Base-by-base conservation (phyloP, 2,888 invertebrate genomes). In the Xylota sylvarum region DNA sequence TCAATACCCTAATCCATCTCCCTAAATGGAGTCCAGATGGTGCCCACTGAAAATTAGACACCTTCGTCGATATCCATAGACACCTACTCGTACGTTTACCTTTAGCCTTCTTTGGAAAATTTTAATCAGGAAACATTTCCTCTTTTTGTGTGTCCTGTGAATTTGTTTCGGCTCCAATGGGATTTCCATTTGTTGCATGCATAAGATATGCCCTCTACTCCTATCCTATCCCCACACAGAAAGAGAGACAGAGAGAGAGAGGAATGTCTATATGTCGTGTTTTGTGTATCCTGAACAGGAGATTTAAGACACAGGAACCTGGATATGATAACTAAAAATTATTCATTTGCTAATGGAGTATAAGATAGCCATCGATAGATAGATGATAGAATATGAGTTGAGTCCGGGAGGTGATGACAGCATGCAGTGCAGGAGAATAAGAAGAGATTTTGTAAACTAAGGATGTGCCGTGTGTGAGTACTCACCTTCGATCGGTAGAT, bases 321-420 rank as follows among this genome's bases (percentile, higher is more conserved):
- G 23, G 50, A 69, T 69, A 32, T 58, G 79, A 79, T 69, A 69
- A 48, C 58, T 58, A 14, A 70, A 79, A 67, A 81, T 76, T 72
- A 76, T 81, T 85, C 64, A 85, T 85, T 81, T 85, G 65, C 85
- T 85, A 85, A 85, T 85, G 81, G 81, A 81, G 76, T 72, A 35
- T 58, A 60, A 69, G 78, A 74, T 46, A 62, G 37, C 27, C 27
- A 70, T 80, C 74, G 76, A 80, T 40, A 65, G 80, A 55, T 55
- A 62, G 46, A 76, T 60, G 60, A 72, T 55, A 46, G 52, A 60
- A 76, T 37, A 65, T 19, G 17, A 50, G 14, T 58, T 19, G 17
- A 50, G 14, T 58, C 37, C 19, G 37, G 37, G 3, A 37, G 12
- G 77, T 70, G 64, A 74, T 72, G 79, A 58, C 37, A 67, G 60